Conservation (phyloP, 2,113 vertebrate species). For the Albula goreensis region DNA sequence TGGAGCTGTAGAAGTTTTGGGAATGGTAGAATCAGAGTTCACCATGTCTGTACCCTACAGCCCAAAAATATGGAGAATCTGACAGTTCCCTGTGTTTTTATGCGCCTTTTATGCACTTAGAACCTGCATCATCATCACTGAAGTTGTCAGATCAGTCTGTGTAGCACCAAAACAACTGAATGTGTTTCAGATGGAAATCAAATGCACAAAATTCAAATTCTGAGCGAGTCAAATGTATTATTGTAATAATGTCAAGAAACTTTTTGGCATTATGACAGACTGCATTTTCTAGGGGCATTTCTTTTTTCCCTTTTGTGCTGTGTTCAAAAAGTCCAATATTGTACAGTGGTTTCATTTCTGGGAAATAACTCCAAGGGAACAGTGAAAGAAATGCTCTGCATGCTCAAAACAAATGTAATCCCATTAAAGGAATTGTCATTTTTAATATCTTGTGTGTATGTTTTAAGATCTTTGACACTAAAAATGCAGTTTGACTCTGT, state of each 20-base stretch:
- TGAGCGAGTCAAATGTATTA: not conserved
- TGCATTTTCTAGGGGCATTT: not conserved
- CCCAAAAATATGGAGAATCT: not conserved
- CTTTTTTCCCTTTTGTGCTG: not conserved
- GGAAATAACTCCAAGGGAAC: conserved; percentile 30
- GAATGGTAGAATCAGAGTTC: too few species aligned
- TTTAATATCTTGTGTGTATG: conserved; percentile 59
- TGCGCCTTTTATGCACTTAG: not conserved
- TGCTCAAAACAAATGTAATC: conserved; percentile 52
- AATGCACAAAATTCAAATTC: not conserved
- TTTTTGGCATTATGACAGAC: not conserved
- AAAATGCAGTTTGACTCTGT: conserved; percentile 50
- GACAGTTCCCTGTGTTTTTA: not conserved
- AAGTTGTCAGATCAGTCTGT: not conserved
- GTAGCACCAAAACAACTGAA: not conserved
- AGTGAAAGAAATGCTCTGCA: conserved; percentile 50
- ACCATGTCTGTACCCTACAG: not conserved
- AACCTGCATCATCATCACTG: not conserved
- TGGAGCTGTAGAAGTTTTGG: too few species aligned
- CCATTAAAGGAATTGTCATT: conserved; percentile 4
- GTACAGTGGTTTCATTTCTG: conserved; percentile 35
- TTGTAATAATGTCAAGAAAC: not conserved
- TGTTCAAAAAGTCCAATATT: conserved; percentile 3
- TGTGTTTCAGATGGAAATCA: not conserved
- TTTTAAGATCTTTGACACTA: conserved; percentile 49